Percentiles rank a stretch among this genome's conserved stretches.
Conservation (phyloP, 2,797 vertebrate genomes). For the Onychomys arenicola region DNA sequence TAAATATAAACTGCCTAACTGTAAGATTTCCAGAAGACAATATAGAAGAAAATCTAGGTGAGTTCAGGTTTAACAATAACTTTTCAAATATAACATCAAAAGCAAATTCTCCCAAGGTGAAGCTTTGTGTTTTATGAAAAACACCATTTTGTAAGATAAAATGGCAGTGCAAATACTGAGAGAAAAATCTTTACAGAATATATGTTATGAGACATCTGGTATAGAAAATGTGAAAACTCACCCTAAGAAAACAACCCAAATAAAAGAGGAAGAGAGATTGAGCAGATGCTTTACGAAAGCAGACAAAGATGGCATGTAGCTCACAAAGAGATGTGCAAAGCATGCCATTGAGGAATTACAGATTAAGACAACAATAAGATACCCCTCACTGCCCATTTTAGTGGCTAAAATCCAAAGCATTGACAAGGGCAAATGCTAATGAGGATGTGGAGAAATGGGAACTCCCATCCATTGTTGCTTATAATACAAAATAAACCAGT, state of each 20-base stretch:
- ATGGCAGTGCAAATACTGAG: background rate
- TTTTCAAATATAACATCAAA: constrained; percentile 15
- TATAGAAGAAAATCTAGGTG: background rate
- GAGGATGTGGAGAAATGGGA: background rate
- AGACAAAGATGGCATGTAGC: background rate
- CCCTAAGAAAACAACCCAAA: background rate
- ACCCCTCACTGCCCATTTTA: background rate
- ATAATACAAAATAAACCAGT: background rate
- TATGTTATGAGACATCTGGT: background rate
- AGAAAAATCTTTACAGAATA: background rate
- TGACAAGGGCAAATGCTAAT: background rate
- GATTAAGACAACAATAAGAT: background rate
- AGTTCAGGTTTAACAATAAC: background rate
- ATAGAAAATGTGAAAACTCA: background rate
- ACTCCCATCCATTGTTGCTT: background rate
- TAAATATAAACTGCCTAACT: background rate
- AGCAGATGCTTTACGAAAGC: background rate
- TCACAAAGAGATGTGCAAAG: background rate
- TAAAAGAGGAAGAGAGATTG: background rate
- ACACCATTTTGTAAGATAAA: background rate
- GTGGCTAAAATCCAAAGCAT: background rate
- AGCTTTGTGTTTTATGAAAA: background rate
- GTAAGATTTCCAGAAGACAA: background rate
- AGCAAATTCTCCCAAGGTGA: background rate
- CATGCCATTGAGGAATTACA: background rate